Base-by-base conservation (phyloP, 2,888 invertebrate genomes). In the Gryllus longicercus region DNA sequence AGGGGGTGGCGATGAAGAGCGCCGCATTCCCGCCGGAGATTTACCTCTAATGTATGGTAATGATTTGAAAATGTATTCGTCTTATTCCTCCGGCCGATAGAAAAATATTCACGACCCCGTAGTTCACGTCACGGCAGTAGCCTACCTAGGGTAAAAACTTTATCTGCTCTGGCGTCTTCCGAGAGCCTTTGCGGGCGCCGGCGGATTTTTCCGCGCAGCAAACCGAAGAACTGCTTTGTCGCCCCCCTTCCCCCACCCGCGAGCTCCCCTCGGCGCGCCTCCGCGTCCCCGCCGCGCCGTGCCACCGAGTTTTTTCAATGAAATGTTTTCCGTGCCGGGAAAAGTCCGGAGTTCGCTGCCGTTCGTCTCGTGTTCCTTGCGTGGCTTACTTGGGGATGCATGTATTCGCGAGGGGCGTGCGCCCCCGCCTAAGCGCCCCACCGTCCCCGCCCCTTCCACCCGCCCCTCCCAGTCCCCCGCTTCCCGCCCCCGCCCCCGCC, bases 341-440 rank as follows among this genome's bases (percentile, higher is more conserved):
- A 63, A 63, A 63, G 63, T 63, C 63, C 63, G 63, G 63, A 63
- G 63, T 63, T 63, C 63, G 63, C 63, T 63, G n/a, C 63, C 63
- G 14, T n/a, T n/a, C 16, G n/a, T 63, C 63, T n/a, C 16, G n/a
- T n/a, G 63, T 63, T 63, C 63, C 12, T 63, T 63, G 63, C 63
- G 16, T 63, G n/a, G 63, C 63, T 63, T 63, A 63, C 63, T 63
- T 63, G 63, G n/a, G 63, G 63, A 63, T 63, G 63, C 63, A 63
- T 63, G 63, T 63, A 63, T 63, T 63, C 63, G 63, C 14, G 63
- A 63, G n/a, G 63, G 63, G 14, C n/a, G 63, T 14, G n/a, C 63
- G 14, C 63, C 63, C 63, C n/a, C 63, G 14, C n/a, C n/a, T 63
- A 14, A 63, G 63, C n/a, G 14, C 38, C 38, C 38, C 38, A 8